Conservation (phyloP, 2,797 vertebrate species). For the Bryconaethiops microstoma region DNA sequence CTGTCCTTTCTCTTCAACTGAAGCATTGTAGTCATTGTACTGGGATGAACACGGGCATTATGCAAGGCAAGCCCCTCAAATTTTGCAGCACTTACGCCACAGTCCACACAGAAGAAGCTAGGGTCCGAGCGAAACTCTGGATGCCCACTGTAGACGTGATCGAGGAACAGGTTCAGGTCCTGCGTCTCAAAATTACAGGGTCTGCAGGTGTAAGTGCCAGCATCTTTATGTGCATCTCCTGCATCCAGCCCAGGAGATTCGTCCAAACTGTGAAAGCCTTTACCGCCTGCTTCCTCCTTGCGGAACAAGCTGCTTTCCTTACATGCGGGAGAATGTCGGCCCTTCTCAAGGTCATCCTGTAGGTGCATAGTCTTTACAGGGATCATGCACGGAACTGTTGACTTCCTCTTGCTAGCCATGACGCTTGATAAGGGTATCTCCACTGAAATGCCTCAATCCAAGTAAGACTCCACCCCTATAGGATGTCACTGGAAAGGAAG, state of each 20-base stretch:
- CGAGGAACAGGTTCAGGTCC: slow-evolving; percentile 89
- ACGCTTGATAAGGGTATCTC: slow-evolving; percentile 15
- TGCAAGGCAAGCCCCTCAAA: slow-evolving; percentile 92
- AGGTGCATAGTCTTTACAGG: slow-evolving; percentile 84
- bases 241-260: slow-evolving; percentile 66
- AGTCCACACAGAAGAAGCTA: slow-evolving; percentile 85
- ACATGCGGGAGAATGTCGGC: slow-evolving; percentile 48
- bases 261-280: slow-evolving; percentile 58
- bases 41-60: slow-evolving; percentile 84
- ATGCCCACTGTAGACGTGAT: slow-evolving; percentile 91
- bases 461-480: slow-evolving; percentile 29
- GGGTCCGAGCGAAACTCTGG: slow-evolving; percentile 89
- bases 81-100: slow-evolving; percentile 85
- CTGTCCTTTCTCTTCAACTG: slow-evolving; percentile 84
- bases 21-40: slow-evolving; percentile 79
- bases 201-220: slow-evolving; percentile 85
- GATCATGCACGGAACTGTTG: slow-evolving; percentile 98
- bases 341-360: slow-evolving; percentile 78
- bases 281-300: slow-evolving; percentile 59
- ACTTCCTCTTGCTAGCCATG: slow-evolving; percentile 99
- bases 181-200: slow-evolving; percentile 89
- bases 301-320: slow-evolving; percentile 56
- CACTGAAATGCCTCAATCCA: slow-evolving; percentile 14
- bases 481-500: slow-evolving; percentile 41
- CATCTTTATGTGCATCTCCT: slow-evolving; percentile 64